Evolutionary conservation across 1,140 invertebrate genomes (phyloP).

Genomic region (Dufourea novaeangliae): DNA sequence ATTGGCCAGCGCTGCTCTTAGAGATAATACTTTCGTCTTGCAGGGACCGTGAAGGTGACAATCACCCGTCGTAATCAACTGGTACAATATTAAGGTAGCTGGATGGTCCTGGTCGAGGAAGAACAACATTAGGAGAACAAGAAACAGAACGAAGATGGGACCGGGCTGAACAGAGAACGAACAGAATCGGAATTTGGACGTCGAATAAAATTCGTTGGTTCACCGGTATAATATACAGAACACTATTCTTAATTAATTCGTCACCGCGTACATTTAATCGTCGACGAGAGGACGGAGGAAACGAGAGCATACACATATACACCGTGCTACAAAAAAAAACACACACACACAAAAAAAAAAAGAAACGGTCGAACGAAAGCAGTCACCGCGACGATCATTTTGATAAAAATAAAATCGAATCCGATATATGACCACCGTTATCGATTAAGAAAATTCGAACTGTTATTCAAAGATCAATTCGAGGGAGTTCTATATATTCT

Average conservation of each 20-base stretch:
- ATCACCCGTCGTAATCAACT: constrained; percentile 77
- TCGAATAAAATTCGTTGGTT: constrained; percentile 26
- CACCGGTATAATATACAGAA: constrained; percentile 38
- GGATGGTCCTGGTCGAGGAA: constrained; percentile 26
- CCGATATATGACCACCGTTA: background rate
- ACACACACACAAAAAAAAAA: background rate
- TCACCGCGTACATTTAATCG: constrained; percentile 51
- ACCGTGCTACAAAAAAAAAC: background rate
- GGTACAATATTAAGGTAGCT: constrained; percentile 73
- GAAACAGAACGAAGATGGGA: constrained; percentile 28
- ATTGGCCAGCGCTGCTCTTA: constrained; percentile 20
- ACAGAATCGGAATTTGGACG: constrained; percentile 10
- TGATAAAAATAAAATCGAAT: constrained; percentile 32
- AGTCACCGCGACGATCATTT: constrained; percentile 27
- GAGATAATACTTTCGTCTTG: constrained; percentile 58
- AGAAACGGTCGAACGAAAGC: background rate
- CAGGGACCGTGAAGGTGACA: constrained; percentile 80
- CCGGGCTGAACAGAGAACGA: background rate
- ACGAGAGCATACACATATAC: constrained; percentile 28
- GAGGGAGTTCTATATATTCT: background rate
- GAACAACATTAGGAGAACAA: constrained; percentile 10
- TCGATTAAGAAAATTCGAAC: constrained; percentile 25
- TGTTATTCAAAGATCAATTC: constrained; percentile 8
- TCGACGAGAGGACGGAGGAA: constrained; percentile 51
- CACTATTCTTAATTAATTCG: constrained; percentile 47